These are phyloP conservation scores for Gila orcuttii DNA, from an alignment of 2,113 vertebrate genomes.

Conservation along the genomic window DNA sequence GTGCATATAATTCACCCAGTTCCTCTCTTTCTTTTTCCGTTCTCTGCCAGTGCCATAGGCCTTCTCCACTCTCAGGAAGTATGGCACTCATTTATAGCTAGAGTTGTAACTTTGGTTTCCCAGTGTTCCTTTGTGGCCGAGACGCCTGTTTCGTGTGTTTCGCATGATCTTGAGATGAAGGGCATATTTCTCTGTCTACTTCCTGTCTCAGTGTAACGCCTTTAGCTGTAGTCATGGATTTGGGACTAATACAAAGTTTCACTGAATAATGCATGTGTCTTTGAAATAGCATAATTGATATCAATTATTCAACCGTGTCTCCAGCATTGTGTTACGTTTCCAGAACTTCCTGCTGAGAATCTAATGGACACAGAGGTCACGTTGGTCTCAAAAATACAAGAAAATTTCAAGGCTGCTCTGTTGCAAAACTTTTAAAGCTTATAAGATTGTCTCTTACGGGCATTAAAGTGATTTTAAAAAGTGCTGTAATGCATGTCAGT, in stretches of 20 bases:
- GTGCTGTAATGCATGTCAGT: background rate
- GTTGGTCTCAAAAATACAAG: conserved; percentile 9
- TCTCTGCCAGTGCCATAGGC: conserved; percentile 8
- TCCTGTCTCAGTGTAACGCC: conserved; percentile 25
- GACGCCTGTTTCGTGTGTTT: background rate
- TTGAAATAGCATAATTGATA: conserved; percentile 53
- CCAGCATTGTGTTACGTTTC: conserved; percentile 43
- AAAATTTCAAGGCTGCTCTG: background rate
- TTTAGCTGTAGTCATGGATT: conserved; percentile 33
- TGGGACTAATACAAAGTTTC: conserved; percentile 33
- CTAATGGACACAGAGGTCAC: conserved; percentile 27
- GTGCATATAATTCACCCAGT: background rate
- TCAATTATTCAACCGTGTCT: conserved; percentile 49
- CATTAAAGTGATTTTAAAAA: background rate
- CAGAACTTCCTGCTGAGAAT: conserved; percentile 20
- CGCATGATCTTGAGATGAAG: conserved; percentile 24
- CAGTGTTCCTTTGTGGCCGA: conserved; percentile 11
- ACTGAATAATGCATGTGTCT: conserved; percentile 51
- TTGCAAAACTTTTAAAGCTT: background rate
- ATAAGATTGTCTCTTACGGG: background rate
- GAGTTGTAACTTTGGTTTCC: conserved; percentile 37
- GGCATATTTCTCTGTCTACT: background rate
- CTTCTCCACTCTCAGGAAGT: background rate
- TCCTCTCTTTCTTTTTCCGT: conserved; percentile 9
- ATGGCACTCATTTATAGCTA: background rate